Percentiles rank a stretch among this genome's conserved stretches.
These are phyloP conservation scores for Scelioninae gen. 1 DNA, from an alignment of 2,888 invertebrate genomes.

Conservation along the genomic window DNA sequence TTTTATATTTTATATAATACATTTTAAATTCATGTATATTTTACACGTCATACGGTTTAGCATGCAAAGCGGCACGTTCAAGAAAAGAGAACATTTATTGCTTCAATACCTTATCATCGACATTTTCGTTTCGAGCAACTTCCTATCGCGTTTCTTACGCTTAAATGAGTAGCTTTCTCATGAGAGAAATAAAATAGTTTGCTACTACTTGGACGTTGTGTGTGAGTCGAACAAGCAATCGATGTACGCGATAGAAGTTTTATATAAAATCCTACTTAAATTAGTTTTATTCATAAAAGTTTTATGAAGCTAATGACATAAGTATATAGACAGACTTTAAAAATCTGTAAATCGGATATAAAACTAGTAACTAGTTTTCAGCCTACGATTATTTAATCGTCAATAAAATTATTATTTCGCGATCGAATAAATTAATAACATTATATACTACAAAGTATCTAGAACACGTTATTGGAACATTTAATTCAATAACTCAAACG, in stretches of 20 bases:
- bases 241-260: conserved; percentile 18
- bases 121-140: conserved; percentile 70
- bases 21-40: conserved; percentile 31
- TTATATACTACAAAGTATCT: not conserved
- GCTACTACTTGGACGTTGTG: conserved; percentile 24
- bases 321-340: not conserved
- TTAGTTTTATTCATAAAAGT: conserved; percentile 34
- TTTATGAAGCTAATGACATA: conserved; percentile 3
- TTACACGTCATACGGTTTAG: conserved; percentile 33
- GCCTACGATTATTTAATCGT: not conserved
- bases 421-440: not conserved
- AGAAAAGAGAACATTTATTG: conserved; percentile 59
- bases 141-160: conserved; percentile 72
- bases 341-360: not conserved
- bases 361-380: not conserved
- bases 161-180: conserved; percentile 66
- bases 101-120: conserved; percentile 67
- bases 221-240: conserved; percentile 29
- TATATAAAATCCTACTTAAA: conserved; percentile 27
- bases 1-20: not conserved
- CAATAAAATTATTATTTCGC: not conserved
- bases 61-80: conserved; percentile 33
- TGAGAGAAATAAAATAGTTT: conserved; percentile 57
- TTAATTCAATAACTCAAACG: not conserved
- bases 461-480: not conserved